Base-by-base conservation (phyloP, 2,888 invertebrate species). In the Meghimatium bilineatum region DNA sequence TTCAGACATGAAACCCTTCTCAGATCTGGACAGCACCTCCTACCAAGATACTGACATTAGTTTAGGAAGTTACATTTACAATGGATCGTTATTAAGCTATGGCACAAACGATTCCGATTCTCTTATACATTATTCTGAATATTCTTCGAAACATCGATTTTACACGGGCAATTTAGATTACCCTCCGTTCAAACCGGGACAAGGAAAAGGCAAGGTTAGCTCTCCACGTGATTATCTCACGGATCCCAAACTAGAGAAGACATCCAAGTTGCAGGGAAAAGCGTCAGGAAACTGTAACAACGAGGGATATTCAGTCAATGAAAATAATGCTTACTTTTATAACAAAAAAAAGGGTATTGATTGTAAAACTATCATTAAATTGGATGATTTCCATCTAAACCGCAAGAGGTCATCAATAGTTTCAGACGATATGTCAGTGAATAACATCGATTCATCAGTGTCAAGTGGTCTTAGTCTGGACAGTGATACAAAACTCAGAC, bases 61-160 rank as follows among this genome's bases (percentile, higher is more conserved):
- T 77, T 56, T 77, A 6, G 76, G 44, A 26, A 78, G 78, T 36
- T 83, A 79, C 49, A 36, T 83, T 17, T 83, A 83, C 63, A 83
- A 78, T 52, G 83, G 83, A 5, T 83, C 83, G 3, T 56, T 83
- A 12, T 23, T 78, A 26, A 83, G 83, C 32, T 49, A 78, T 14
- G 69, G 17, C 52, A 34, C 76, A 3, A 29, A 77, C 69, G 74
- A 69, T 67, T 26, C 75, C 14, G 49, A 67, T 20, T 56, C n/a
- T 0, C 32, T 36, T 14, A 0, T 76, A 10, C 34, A 20, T 32
- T 74, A 63, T 26, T 63, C 81, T 32, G 34, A 34, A 23, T 6
- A 44, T 34, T 1, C 36, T 6, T 12, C 29, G 1, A 67, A 34
- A 14, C 38, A 66, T 66, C 78, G 78, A 67, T 71, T 20, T 38